Percentiles rank a stretch among this genome's conserved stretches.
These are phyloP conservation scores for Bacillus rossius DNA, from an alignment of 1,140 invertebrate species.

Conservation along the genomic window DNA sequence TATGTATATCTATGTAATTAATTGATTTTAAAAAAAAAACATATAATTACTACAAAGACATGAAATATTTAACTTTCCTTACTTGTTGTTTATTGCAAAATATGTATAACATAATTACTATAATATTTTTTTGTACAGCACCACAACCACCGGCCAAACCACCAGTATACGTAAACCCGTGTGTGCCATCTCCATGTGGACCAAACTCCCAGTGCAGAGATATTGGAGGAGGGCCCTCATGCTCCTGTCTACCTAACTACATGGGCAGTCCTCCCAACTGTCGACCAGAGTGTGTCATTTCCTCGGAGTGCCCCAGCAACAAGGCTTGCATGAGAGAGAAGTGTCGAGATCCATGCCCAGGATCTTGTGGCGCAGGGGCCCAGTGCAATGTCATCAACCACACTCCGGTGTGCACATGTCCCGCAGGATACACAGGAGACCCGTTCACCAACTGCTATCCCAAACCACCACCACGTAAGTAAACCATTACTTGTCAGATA, in stretches of 20 bases:
- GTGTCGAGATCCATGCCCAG: conserved; percentile 65
- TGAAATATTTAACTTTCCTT: not conserved
- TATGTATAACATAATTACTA: too few species aligned
- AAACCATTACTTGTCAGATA: not conserved
- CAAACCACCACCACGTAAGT: conserved; percentile 20
- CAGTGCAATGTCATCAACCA: conserved; percentile 64
- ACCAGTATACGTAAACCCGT: conserved; percentile 29
- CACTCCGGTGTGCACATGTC: conserved; percentile 60
- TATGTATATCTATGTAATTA: conserved; percentile 42
- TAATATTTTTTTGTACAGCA: conserved; percentile 33
- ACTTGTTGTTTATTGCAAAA: too few species aligned
- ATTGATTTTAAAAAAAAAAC: too few species aligned
- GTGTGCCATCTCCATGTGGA: conserved; percentile 37
- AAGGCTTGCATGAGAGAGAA: conserved; percentile 59
- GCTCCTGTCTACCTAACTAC: conserved; percentile 60
- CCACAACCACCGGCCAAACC: conserved; percentile 35
- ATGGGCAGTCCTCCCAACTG: conserved; percentile 65
- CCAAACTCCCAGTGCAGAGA: conserved; percentile 39
- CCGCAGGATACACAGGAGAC: conserved; percentile 62
- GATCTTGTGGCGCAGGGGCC: conserved; percentile 63
- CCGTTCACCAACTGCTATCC: conserved; percentile 60
- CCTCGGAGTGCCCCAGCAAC: conserved; percentile 60
- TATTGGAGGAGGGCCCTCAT: conserved; percentile 40
- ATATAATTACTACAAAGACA: conserved; percentile 38
- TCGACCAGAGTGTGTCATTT: conserved; percentile 64